Evolutionary conservation across 2,797 vertebrate genomes (phyloP).

Genomic region (Florisuga fusca): DNA sequence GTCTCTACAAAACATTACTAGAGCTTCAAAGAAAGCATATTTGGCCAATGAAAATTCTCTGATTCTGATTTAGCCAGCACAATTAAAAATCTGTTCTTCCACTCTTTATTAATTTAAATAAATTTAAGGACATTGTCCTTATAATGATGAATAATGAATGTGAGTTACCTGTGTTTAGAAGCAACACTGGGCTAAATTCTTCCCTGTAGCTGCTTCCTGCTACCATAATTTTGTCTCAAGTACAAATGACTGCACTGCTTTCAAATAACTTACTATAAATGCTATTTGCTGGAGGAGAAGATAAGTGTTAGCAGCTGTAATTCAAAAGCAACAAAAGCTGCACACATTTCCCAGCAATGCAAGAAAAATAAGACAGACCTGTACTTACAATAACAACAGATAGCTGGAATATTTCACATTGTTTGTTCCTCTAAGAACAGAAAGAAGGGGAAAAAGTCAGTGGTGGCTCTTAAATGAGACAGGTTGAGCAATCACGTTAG

Average conservation of each 20-base stretch:
- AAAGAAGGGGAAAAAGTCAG: not conserved
- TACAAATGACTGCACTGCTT: conserved; percentile 46
- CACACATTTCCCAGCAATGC: conserved; percentile 29
- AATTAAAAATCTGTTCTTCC: not conserved
- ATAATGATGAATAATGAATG: not conserved
- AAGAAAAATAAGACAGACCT: not conserved
- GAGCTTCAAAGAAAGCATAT: not conserved
- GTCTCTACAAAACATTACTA: not conserved
- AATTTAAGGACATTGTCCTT: not conserved
- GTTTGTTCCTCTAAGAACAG: not conserved
- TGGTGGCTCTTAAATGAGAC: not conserved
- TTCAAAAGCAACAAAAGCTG: conserved; percentile 42
- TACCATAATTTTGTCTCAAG: conserved; percentile 49
- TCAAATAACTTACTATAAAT: conserved; percentile 53
- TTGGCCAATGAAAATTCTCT: not conserved
- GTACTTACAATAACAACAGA: not conserved
- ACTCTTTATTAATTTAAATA: not conserved
- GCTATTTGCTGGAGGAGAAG: conserved; percentile 37
- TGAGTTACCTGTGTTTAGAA: not conserved
- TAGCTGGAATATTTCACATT: not conserved
- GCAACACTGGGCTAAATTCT: not conserved
- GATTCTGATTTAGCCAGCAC: not conserved
- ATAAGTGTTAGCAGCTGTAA: conserved; percentile 45
- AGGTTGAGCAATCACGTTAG: not conserved
- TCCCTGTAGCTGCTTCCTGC: not conserved